A percentile compares a stretch with the other conserved stretches of the same genome.
phyloP scores from a whole-genome alignment of 2,888 invertebrate species.

The Erebia aethiops region DNA sequence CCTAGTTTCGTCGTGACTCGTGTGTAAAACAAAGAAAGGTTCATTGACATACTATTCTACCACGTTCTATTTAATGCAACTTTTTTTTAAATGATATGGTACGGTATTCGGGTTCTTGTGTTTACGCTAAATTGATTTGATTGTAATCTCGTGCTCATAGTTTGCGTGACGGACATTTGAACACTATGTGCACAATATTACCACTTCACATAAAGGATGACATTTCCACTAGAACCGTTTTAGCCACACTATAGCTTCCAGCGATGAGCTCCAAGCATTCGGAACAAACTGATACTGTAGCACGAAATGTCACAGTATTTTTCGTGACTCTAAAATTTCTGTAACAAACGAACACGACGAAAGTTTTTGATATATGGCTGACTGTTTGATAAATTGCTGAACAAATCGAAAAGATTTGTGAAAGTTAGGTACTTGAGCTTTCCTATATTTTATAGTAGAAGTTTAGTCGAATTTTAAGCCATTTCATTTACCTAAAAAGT shows the following conservation, averaged over 20 bases:
- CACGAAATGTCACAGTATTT: slow-evolving; percentile 36
- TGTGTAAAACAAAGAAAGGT: too few species aligned
- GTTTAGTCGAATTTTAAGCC: not conserved
- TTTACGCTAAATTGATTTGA: not conserved
- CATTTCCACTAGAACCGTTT: slow-evolving; percentile 12
- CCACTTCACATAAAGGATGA: slow-evolving; percentile 1
- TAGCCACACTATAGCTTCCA: not conserved
- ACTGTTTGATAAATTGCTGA: not conserved
- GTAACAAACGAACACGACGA: not conserved
- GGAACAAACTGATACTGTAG: slow-evolving; percentile 28
- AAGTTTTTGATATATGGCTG: not conserved
- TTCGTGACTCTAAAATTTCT: not conserved
- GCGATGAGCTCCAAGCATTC: slow-evolving; percentile 25
- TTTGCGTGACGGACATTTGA: slow-evolving; percentile 5
- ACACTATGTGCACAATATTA: slow-evolving; percentile 15
- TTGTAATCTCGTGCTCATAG: not conserved
- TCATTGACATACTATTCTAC: too few species aligned
- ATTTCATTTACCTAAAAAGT: not conserved
- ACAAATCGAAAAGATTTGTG: not conserved
- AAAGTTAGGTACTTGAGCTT: not conserved
- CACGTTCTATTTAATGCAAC: too few species aligned
- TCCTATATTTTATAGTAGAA: too few species aligned
- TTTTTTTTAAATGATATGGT: too few species aligned
- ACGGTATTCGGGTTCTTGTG: not conserved
- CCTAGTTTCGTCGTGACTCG: too few species aligned